Percentiles rank a stretch among this genome's conserved stretches.
phyloP scores from a whole-genome alignment of 2,888 invertebrate genomes.

The Tupiocoris notatus region DNA sequence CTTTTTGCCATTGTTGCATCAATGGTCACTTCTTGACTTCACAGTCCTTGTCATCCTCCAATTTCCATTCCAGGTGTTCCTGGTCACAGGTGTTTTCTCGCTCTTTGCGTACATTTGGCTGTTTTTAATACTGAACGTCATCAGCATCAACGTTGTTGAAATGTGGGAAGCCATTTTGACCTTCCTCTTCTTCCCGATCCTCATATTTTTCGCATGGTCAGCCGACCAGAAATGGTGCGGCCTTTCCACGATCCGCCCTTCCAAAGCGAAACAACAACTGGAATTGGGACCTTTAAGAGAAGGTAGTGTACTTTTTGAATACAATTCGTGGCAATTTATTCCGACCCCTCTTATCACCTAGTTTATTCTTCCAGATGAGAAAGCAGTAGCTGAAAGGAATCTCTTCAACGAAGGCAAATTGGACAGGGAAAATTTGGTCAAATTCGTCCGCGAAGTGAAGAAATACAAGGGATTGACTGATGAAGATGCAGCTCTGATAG shows the following conservation, averaged over 20 bases:
- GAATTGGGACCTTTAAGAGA: constrained; percentile 54
- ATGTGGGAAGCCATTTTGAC: constrained; percentile 62
- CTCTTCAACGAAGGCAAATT: constrained; percentile 54
- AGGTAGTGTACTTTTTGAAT: constrained; percentile 12
- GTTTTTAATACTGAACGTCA: constrained; percentile 56
- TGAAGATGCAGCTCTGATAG: constrained; percentile 58
- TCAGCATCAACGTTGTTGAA: constrained; percentile 56
- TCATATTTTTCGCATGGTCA: constrained; percentile 59
- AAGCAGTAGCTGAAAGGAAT: constrained; percentile 52
- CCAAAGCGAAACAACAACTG: constrained; percentile 54
- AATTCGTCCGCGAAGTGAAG: constrained; percentile 57
- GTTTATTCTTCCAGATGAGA: constrained; percentile 51
- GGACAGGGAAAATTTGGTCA: constrained; percentile 55
- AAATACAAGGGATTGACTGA: constrained; percentile 57
- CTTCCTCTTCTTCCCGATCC: constrained; percentile 59
- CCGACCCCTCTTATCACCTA: neutral
- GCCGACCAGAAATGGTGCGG: constrained; percentile 57
- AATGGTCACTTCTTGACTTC: too few relatives aligned
- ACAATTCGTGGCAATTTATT: neutral
- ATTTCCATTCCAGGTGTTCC: constrained; percentile 54
- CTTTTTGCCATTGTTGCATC: too few relatives aligned
- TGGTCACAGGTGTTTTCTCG: constrained; percentile 55
- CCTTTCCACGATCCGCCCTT: constrained; percentile 52
- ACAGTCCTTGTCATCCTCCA: too few relatives aligned
- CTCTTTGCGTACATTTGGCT: constrained; percentile 64